A percentile compares a stretch with the other conserved stretches of the same genome.
phyloP scores from a whole-genome alignment of 2,888 invertebrate genomes.

The Heliconius ismenius region DNA sequence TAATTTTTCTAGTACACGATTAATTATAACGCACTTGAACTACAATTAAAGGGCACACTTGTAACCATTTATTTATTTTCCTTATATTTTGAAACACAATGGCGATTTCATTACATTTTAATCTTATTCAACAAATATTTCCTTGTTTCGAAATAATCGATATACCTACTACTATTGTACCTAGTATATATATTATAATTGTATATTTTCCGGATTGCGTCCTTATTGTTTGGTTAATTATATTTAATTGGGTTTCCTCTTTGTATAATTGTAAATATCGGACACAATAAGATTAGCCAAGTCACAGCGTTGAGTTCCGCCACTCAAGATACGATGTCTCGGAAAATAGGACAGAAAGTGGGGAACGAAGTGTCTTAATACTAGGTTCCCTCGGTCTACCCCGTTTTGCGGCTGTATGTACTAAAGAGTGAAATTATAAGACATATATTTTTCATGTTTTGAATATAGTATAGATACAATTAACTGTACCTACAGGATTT shows the following conservation, averaged over 20 bases:
- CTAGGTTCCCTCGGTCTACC: neutral
- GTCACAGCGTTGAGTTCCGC: neutral
- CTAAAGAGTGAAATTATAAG: too few species aligned
- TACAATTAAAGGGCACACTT: conserved; percentile 1
- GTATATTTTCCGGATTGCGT: conserved; percentile 24
- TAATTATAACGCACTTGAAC: neutral
- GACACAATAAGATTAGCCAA: neutral
- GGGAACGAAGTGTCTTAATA: neutral
- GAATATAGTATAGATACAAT: neutral
- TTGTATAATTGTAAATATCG: neutral
- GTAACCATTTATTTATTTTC: conserved; percentile 19
- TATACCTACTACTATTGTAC: neutral
- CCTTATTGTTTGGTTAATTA: conserved; percentile 29
- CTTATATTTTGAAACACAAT: conserved; percentile 19
- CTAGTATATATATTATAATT: conserved; percentile 8
- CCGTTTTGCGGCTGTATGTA: too few species aligned
- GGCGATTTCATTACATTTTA: conserved; percentile 9
- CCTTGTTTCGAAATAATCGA: conserved; percentile 37
- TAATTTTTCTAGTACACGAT: neutral
- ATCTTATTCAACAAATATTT: conserved; percentile 31
- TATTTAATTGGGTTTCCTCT: conserved; percentile 31
- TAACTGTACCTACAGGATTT: neutral
- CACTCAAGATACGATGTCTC: neutral
- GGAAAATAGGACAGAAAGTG: neutral
- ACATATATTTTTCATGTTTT: too few species aligned